Percentiles rank a stretch among this genome's conserved stretches.
Conservation (phyloP, 1,140 invertebrate genomes). For the Octopus bimaculoides region DNA sequence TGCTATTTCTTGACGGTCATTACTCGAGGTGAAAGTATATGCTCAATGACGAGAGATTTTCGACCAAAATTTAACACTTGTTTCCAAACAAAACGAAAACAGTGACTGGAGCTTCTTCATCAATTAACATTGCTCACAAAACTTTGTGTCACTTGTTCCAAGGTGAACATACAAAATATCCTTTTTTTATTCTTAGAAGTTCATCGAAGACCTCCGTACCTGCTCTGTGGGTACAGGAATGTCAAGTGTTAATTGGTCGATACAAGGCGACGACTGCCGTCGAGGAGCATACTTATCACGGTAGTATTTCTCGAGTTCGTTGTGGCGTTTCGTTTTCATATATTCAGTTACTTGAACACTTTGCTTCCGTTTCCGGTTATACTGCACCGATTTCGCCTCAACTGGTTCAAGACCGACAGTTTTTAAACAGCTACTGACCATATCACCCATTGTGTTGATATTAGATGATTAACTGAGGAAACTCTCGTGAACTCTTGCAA, state of each 20-base stretch:
- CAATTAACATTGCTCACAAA: too few species aligned
- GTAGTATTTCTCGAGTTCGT: not conserved
- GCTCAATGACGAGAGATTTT: too few species aligned
- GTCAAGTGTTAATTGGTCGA: not conserved
- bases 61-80: too few species aligned
- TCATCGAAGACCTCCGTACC: not conserved
- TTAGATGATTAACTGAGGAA: too few species aligned
- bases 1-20: too few species aligned
- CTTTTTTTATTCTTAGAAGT: not conserved
- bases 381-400: not conserved
- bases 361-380: not conserved
- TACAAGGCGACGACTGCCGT: slow-evolving; percentile 4
- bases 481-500: too few species aligned
- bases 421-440: slow-evolving; percentile 2
- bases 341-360: slow-evolving; percentile 4
- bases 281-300: not conserved
- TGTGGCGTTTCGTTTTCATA: not conserved
- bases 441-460: not conserved
- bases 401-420: not conserved
- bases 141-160: too few species aligned
- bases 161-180: too few species aligned
- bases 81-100: too few species aligned
- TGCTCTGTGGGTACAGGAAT: not conserved
- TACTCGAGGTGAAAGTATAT: too few species aligned
- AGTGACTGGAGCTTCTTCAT: too few species aligned